These are phyloP conservation scores for Lysiphlebus fabarum DNA, from an alignment of 1,140 invertebrate species.

Conservation along the genomic window DNA sequence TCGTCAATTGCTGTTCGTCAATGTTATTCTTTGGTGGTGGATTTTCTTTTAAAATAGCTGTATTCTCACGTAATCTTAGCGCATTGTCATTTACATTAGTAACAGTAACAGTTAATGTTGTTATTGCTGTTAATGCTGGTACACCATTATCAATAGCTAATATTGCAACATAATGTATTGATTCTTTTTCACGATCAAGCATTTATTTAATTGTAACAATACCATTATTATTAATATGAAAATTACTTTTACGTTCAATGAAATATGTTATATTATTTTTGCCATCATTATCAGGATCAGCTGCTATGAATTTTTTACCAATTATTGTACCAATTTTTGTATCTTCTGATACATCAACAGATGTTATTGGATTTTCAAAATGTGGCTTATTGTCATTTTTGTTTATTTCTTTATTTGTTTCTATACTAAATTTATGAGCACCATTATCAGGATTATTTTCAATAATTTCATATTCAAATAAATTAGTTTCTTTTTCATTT, in stretches of 20 bases:
- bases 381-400: constrained; percentile 95
- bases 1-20: constrained; percentile 90
- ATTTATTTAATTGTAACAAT: constrained; percentile 88
- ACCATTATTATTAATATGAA: constrained; percentile 87
- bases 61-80: constrained; percentile 87
- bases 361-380: constrained; percentile 88
- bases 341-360: constrained; percentile 87
- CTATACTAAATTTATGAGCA: constrained; percentile 95
- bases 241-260: constrained; percentile 85
- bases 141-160: constrained; percentile 92
- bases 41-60: constrained; percentile 86
- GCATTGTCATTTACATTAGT: constrained; percentile 96
- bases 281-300: constrained; percentile 90
- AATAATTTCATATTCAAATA: constrained; percentile 64
- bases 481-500: constrained; percentile 85
- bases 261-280: constrained; percentile 89
- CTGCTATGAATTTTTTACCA: constrained; percentile 90
- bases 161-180: constrained; percentile 91
- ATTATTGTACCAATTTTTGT: constrained; percentile 84
- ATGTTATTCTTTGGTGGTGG: constrained; percentile 85
- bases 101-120: constrained; percentile 90
- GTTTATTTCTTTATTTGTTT: constrained; percentile 89
- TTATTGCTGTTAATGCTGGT: constrained; percentile 93
- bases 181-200: constrained; percentile 85
- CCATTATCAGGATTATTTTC: constrained; percentile 93